Base-by-base conservation (phyloP, 2,113 vertebrate genomes). In the Pandion haliaetus region DNA sequence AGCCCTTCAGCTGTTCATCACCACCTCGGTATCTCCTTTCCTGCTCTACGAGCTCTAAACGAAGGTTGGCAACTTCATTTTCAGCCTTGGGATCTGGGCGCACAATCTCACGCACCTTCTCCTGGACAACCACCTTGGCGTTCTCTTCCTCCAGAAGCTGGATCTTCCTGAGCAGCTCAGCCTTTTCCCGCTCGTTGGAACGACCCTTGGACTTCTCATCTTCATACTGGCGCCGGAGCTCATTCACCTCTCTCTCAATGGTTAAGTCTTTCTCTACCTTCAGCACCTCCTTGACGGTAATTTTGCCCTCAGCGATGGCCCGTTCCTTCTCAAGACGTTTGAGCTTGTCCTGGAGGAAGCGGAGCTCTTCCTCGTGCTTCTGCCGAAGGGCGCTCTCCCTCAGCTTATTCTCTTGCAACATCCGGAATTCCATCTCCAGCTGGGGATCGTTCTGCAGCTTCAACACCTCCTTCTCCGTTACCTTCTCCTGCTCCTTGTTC, bases 51-150 rank as follows among this genome's bases (percentile, higher is more conserved):
- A 99, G 98, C 87, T 99, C 99, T 71, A 99, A 96, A 47, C 99
- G 99, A n/a, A 99, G 99, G 93, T 99, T 99, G 82, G 99, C 99
- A 26, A 99, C 99, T 86, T 99, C 99, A 2, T 98, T 99, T 95
- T 99, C 99, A 38, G 99, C 99, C 94, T 99, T 99, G 34, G 99
- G 99, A 58, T 99, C 99, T 0, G 99, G 99, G 17, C 99, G 98
- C 71, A 99, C 98, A 8, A 99, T 99, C 97, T 99, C 99, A 1
- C 99, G 98, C 61, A 99, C 97, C 40, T 99, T 99, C 97, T 99
- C 99, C 94, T 99, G 99, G 81, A 99, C 95, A 15, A 99, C 97
- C 66, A 99, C 98, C 90, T 98, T 99, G 45, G 99, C 98, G 2
- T 99, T 99, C 71, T 99, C 99, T 50, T 99, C 99, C 54, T 99